phyloP scores from a whole-genome alignment of 2,797 vertebrate genomes.

The Myotis daubentonii region DNA sequence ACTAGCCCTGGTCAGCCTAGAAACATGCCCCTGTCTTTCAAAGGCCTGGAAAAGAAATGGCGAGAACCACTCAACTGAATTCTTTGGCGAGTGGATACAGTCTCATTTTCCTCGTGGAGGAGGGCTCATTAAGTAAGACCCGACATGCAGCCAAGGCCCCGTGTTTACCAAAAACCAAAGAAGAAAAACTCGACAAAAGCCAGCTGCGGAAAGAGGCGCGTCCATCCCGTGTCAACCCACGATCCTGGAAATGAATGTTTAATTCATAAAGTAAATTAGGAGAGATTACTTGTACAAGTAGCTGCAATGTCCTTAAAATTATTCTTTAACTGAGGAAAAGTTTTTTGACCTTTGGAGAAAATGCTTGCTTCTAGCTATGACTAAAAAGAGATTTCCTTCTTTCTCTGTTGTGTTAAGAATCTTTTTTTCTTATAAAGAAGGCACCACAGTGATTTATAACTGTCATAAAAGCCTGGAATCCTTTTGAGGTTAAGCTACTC shows the following conservation, averaged over 20 bases:
- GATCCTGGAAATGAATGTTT: conserved; percentile 82
- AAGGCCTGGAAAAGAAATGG: conserved; percentile 34
- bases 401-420: conserved; percentile 91
- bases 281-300: conserved; percentile 85
- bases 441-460: conserved; percentile 92
- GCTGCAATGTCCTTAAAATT: conserved; percentile 88
- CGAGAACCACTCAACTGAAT: background rate
- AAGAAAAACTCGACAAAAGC: conserved; percentile 66
- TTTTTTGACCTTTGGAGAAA: conserved; percentile 92
- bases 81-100: background rate
- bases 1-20: conserved; percentile 46
- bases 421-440: conserved; percentile 92
- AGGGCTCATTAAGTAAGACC: conserved; percentile 73
- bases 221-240: conserved; percentile 69
- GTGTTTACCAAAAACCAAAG: conserved; percentile 78
- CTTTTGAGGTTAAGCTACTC: conserved; percentile 92
- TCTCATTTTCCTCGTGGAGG: conserved; percentile 60
- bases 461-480: conserved; percentile 91
- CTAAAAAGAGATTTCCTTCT: conserved; percentile 91
- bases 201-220: conserved; percentile 54
- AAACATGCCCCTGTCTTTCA: conserved; percentile 53
- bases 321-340: conserved; percentile 89
- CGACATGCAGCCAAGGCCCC: conserved; percentile 39
- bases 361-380: conserved; percentile 91
- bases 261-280: conserved; percentile 86